Base-by-base conservation (phyloP, 2,888 invertebrate genomes). In the Amblyjoppa fuscipennis region DNA sequence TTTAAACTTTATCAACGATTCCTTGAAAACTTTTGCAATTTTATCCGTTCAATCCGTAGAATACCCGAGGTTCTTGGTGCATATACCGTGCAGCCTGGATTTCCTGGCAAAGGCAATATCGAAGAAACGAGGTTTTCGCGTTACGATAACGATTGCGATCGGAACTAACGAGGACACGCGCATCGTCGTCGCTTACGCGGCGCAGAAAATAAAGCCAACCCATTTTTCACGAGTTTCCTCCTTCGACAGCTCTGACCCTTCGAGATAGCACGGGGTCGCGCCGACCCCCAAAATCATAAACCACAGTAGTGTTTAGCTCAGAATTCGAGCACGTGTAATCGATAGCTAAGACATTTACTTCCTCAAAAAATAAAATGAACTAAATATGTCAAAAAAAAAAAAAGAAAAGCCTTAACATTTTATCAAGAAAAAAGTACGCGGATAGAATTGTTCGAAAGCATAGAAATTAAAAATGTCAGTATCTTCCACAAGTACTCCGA, bases 21-120 rank as follows among this genome's bases (percentile, higher is more conserved):
- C 7, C 69, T 20, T 20, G 28, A 73, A 80, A 84, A 71, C 80
- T 80, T 84, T 80, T n/a, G 59, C 59, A 75, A 75, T 76, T 71
- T 71, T 61, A 51, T 79, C 51, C 64, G 41, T 20, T 49, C 41
- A n/a, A 53, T 34, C 20, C 20, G 20, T 51, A 25, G 31, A 61
- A 61, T 41, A 34, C 31, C 45, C 45, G 13, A 45, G 28, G 28
- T 68, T 41, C 51, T 51, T 41, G 56, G 45, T 3, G n/a, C 28
- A 34, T 53, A 64, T 31, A 66, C 5, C 34, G 45, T 34, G 56
- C 7, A 64, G 13, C 31, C n/a, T 38, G 53, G 11, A 66, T 71
- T 59, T 53, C 11, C 45, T 38, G 41, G 56, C n/a, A 6, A 49
- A 74, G 56, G 45, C 20, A 75, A 28, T 41, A 61, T 31, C 28